Conservation (phyloP, 2,888 invertebrate genomes). For the Clunio marinus region DNA sequence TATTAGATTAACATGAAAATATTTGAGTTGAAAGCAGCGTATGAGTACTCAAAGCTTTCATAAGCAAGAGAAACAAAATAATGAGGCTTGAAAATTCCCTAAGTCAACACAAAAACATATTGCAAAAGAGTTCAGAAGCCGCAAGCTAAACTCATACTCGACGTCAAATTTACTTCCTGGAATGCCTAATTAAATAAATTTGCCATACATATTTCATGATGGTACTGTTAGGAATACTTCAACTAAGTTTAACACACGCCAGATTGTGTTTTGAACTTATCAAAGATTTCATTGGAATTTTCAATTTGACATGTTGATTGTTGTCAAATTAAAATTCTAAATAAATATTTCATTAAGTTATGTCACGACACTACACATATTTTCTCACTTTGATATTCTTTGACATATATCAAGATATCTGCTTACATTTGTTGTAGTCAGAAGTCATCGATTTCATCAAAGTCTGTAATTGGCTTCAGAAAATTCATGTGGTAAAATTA, state of each 20-base stretch:
- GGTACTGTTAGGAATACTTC: background rate
- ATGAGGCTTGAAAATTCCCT: background rate
- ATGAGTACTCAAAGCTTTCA: background rate
- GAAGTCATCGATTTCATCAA: no score
- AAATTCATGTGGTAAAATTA: conserved; percentile 1
- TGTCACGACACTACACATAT: no score
- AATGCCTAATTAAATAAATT: background rate
- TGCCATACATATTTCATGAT: background rate
- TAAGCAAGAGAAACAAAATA: no score
- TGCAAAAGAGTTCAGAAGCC: background rate
- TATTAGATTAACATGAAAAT: background rate
- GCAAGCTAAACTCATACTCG: background rate
- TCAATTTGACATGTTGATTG: no score
- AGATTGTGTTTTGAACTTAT: background rate
- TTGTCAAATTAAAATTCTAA: no score
- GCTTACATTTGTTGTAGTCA: no score
- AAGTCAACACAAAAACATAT: no score
- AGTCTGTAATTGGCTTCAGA: background rate
- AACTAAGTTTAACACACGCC: background rate
- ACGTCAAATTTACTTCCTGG: background rate
- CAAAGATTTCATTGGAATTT: no score
- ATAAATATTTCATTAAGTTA: no score
- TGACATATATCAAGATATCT: no score
- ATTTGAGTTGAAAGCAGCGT: background rate
- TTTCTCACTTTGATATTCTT: background rate